phyloP scores from a whole-genome alignment of 2,888 invertebrate genomes.

The Macaria notata region DNA sequence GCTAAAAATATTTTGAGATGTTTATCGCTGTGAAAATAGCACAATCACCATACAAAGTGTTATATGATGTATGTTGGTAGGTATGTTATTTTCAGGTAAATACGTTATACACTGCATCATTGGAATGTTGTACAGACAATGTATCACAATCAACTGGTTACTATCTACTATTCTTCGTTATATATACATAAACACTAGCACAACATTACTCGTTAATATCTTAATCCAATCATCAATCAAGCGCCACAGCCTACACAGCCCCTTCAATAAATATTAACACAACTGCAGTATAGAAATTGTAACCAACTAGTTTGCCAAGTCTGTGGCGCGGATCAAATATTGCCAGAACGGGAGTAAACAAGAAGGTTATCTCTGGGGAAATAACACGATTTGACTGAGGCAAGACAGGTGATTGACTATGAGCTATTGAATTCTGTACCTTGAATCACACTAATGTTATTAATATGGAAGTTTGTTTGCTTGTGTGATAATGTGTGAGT shows the following conservation, averaged over 20 bases:
- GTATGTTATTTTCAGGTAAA: too few relatives aligned
- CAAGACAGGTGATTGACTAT: constrained; percentile 47
- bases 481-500: too few relatives aligned
- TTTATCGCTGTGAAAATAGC: too few relatives aligned
- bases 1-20: too few relatives aligned
- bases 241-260: constrained; percentile 25
- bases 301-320: background rate
- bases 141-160: background rate
- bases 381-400: constrained; percentile 54
- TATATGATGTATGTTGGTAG: too few relatives aligned
- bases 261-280: background rate
- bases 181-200: background rate
- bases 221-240: constrained; percentile 35
- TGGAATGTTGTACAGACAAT: too few relatives aligned
- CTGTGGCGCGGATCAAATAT: constrained; percentile 36
- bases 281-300: constrained; percentile 10
- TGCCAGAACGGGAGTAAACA: constrained; percentile 34
- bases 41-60: too few relatives aligned
- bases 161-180: background rate
- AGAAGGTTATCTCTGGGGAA: constrained; percentile 54
- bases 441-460: constrained; percentile 4
- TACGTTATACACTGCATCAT: too few relatives aligned
- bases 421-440: constrained; percentile 36
- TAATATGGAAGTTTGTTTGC: too few relatives aligned
- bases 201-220: constrained; percentile 10